phyloP scores from a whole-genome alignment of 2,113 vertebrate genomes.

The Ageneiosus marmoratus region DNA sequence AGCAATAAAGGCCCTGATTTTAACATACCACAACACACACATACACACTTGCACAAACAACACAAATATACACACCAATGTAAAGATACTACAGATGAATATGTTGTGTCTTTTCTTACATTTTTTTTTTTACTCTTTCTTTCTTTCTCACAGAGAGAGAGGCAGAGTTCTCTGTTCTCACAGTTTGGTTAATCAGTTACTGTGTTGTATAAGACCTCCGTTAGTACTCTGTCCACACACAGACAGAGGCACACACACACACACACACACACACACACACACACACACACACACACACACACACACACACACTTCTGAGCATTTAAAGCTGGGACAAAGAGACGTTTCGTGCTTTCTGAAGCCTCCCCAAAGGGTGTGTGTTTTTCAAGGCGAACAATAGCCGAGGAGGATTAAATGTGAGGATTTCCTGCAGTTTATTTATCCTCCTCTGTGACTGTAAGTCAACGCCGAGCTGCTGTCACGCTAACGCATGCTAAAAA shows the following conservation, averaged over 20 bases:
- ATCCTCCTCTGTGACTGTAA: slow-evolving; percentile 29
- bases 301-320: slow-evolving; percentile 7
- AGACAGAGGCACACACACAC: background rate
- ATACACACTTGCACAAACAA: background rate
- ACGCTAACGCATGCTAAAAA: slow-evolving; percentile 23
- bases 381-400: slow-evolving; percentile 36
- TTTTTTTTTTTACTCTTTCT: background rate
- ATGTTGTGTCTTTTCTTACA: background rate
- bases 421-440: slow-evolving; percentile 47
- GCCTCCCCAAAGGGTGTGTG: slow-evolving; percentile 36
- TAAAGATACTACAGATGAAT: background rate
- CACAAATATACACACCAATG: background rate
- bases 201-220: slow-evolving; percentile 31
- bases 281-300: slow-evolving; percentile 7
- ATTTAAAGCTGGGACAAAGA: slow-evolving; percentile 20
- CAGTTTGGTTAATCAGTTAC: slow-evolving; percentile 42
- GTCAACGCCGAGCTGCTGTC: slow-evolving; percentile 22
- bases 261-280: background rate
- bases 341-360: slow-evolving; percentile 35
- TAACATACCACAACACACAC: slow-evolving; percentile 20
- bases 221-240: slow-evolving; percentile 15
- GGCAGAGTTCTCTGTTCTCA: slow-evolving; percentile 8
- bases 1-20: slow-evolving; percentile 15
- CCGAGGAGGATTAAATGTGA: slow-evolving; percentile 34
- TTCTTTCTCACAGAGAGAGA: background rate